Percentiles rank a stretch among this genome's conserved stretches.
Evolutionary conservation across 2,888 invertebrate genomes (phyloP).

Genomic region (Meiosimyza decipiens): DNA sequence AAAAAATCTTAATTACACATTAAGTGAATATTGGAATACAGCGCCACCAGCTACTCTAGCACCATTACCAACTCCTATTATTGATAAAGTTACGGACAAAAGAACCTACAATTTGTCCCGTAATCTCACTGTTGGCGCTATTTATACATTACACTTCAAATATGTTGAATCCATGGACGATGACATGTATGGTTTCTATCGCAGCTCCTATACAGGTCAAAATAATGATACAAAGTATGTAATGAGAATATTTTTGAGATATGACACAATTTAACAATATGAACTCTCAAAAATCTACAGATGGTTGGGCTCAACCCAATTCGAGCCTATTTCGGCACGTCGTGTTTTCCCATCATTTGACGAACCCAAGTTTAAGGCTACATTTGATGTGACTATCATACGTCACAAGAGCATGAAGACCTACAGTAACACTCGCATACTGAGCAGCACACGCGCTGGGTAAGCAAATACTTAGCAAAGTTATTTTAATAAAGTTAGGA

Average conservation of each 20-base stretch:
- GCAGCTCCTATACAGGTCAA: conserved; percentile 51
- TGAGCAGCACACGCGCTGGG: conserved; percentile 44
- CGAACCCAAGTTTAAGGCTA: conserved; percentile 77
- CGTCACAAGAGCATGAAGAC: conserved; percentile 65
- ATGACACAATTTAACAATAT: too few relatives aligned
- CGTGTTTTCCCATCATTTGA: conserved; percentile 82
- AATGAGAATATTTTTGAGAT: too few relatives aligned
- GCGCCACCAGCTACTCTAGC: conserved; percentile 38
- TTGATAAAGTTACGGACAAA: conserved; percentile 61
- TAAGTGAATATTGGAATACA: conserved; percentile 42
- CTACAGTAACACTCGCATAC: conserved; percentile 58
- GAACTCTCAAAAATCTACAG: too few relatives aligned
- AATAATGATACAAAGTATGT: conserved; percentile 48
- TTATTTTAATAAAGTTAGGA: background rate
- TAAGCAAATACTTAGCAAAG: conserved; percentile 39
- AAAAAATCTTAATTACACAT: conserved; percentile 57
- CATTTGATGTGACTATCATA: conserved; percentile 73
- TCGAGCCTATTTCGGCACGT: conserved; percentile 75
- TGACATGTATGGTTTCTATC: conserved; percentile 55
- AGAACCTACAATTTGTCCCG: conserved; percentile 65
- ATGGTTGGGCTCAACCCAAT: conserved; percentile 72
- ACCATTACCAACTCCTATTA: conserved; percentile 40
- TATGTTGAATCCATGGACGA: conserved; percentile 69
- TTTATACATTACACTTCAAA: conserved; percentile 67
- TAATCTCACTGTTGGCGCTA: conserved; percentile 55